Evolutionary conservation across 37 sponge, comb jelly and placozoan species (phyloP).

Genomic region (Beroe ovata): DNA sequence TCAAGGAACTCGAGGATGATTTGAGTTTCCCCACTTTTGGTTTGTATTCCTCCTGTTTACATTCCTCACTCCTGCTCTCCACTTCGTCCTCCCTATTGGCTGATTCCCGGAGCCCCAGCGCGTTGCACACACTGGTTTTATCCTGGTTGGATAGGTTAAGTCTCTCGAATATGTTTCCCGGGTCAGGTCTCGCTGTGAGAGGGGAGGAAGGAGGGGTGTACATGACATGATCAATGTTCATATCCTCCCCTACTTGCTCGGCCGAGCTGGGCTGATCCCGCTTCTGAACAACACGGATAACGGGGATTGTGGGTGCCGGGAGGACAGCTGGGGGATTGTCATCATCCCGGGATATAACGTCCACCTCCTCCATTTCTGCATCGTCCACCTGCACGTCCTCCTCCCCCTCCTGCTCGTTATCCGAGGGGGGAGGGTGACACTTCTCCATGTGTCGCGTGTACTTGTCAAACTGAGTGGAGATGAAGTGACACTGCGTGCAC

Average conservation of each 20-base stretch:
- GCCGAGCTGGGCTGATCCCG: background rate
- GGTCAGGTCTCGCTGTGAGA: background rate
- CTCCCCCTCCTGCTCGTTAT: background rate
- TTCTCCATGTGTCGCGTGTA: background rate
- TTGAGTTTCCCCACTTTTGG: background rate
- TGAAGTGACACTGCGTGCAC: background rate
- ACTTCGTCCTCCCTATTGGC: background rate
- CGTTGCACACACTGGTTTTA: background rate
- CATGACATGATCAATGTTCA: constrained; percentile 24
- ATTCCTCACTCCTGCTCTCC: background rate
- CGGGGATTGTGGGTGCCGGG: background rate
- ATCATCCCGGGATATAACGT: too few relatives aligned
- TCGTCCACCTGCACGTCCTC: background rate
- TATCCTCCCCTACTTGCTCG: background rate
- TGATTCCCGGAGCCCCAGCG: background rate
- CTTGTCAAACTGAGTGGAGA: constrained; percentile 1
- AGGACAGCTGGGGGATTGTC: too few relatives aligned
- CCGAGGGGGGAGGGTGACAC: too few relatives aligned
- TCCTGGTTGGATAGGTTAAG: constrained; percentile 3
- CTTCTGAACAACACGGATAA: constrained; percentile 27
- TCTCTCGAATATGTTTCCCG: constrained; percentile 26
- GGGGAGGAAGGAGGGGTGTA: constrained; percentile 52
- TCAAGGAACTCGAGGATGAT: background rate
- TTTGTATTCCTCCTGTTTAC: background rate
- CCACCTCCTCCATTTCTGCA: background rate